These are phyloP conservation scores for Octopus bimaculoides DNA, from an alignment of 1,140 invertebrate genomes.

Conservation along the genomic window DNA sequence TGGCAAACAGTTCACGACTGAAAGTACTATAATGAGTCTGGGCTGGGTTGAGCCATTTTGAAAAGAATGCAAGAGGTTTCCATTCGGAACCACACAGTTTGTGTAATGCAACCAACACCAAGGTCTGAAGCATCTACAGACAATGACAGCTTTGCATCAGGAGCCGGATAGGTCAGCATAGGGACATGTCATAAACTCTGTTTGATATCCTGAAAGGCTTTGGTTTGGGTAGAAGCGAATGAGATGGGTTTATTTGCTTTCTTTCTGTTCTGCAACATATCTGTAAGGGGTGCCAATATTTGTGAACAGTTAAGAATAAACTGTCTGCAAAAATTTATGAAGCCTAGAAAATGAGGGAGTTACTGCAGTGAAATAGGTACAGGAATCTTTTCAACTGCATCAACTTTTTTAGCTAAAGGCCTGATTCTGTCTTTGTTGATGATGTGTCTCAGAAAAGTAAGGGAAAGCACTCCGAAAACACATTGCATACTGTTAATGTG, in stretches of 20 bases:
- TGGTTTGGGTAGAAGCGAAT: background rate
- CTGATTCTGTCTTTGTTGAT: background rate
- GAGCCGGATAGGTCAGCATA: background rate
- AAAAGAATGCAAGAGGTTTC: background rate
- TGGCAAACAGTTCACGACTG: background rate
- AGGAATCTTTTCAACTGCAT: background rate
- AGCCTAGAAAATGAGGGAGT: background rate
- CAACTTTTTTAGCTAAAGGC: background rate
- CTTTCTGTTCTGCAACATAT: background rate
- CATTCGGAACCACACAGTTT: background rate
- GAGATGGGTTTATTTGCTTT: background rate
- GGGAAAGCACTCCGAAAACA: background rate
- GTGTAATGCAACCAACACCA: background rate
- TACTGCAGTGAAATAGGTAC: background rate
- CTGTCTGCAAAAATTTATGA: slow-evolving; percentile 21
- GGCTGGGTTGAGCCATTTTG: background rate
- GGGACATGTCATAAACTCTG: background rate
- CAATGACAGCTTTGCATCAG: background rate
- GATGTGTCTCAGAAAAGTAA: background rate
- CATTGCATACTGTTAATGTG: background rate
- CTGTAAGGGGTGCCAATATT: slow-evolving; percentile 15
- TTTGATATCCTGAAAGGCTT: background rate
- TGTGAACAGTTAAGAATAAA: slow-evolving; percentile 16
- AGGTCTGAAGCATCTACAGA: background rate
- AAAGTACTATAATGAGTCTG: background rate